phyloP scores from a whole-genome alignment of 2,888 invertebrate species.

The Synergus laeviventris region DNA sequence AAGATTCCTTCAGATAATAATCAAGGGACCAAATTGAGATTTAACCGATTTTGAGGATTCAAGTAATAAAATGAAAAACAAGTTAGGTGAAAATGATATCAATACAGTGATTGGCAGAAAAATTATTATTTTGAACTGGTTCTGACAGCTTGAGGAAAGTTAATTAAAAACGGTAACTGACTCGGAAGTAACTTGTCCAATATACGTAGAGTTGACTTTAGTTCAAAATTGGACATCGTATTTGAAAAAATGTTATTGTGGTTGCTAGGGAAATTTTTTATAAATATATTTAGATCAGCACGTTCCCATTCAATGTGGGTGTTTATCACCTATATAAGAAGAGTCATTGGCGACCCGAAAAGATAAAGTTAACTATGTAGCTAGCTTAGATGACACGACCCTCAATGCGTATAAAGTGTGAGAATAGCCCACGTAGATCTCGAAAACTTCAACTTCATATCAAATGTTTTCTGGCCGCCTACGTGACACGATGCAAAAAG shows the following conservation, averaged over 20 bases:
- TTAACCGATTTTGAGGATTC: no score
- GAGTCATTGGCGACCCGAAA: constrained; percentile 10
- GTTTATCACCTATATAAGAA: not conserved
- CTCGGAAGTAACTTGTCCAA: no score
- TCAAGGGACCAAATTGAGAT: not conserved
- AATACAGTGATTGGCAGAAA: no score
- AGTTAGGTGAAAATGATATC: not conserved
- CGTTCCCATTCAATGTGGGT: constrained; percentile 15
- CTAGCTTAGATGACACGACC: constrained; percentile 3
- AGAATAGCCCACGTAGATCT: constrained; percentile 5
- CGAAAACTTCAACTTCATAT: constrained; percentile 1
- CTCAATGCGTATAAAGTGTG: constrained; percentile 7
- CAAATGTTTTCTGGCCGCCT: not conserved
- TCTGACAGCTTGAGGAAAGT: no score
- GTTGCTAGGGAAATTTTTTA: not conserved
- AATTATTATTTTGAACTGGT: no score
- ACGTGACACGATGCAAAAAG: not conserved
- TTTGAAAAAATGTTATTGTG: not conserved
- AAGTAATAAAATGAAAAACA: not conserved
- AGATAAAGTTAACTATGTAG: constrained; percentile 12
- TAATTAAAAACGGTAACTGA: no score
- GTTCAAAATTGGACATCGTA: not conserved
- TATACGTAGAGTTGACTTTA: no score
- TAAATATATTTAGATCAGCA: not conserved
- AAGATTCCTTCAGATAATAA: not conserved